Percentiles rank a stretch among this genome's conserved stretches.
phyloP scores from a whole-genome alignment of 2,113 vertebrate species.

The Peromyscus leucopus region DNA sequence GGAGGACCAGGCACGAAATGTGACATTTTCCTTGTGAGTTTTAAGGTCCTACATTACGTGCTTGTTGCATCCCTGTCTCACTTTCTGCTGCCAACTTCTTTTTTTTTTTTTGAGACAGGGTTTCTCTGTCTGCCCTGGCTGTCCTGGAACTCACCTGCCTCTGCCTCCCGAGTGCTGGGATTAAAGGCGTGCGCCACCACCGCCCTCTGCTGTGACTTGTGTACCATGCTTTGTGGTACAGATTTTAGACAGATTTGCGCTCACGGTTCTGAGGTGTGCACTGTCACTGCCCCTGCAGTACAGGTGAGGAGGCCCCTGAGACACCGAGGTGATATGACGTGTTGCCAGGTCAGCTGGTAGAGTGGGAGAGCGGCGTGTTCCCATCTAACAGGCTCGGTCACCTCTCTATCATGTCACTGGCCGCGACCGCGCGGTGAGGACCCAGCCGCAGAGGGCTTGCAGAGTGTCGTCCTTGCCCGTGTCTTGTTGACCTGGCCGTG shows the following conservation, averaged over 20 bases:
- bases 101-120: too few species aligned
- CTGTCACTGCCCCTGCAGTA: not conserved
- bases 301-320: not conserved
- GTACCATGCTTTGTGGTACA: not conserved
- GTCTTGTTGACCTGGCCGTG: not conserved
- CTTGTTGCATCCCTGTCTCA: not conserved
- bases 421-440: too few species aligned
- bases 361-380: accelerated
- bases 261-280: not conserved
- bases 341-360: not conserved
- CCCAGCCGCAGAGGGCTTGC: not conserved
- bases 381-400: not conserved
- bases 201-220: not conserved
- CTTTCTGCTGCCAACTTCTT: not conserved
- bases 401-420: too few species aligned
- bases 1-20: not conserved
- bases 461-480: accelerated
- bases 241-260: not conserved
- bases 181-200: too few species aligned
- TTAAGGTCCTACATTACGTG: not conserved
- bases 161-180: too few species aligned
- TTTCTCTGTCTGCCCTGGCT: too few species aligned
- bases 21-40: not conserved
- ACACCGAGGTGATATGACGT: not conserved
- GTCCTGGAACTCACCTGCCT: too few species aligned